Evolutionary conservation across 1,140 invertebrate species (phyloP), one percentile per base, ranked within the genome.

Genomic region (Augochlora pura): DNA sequence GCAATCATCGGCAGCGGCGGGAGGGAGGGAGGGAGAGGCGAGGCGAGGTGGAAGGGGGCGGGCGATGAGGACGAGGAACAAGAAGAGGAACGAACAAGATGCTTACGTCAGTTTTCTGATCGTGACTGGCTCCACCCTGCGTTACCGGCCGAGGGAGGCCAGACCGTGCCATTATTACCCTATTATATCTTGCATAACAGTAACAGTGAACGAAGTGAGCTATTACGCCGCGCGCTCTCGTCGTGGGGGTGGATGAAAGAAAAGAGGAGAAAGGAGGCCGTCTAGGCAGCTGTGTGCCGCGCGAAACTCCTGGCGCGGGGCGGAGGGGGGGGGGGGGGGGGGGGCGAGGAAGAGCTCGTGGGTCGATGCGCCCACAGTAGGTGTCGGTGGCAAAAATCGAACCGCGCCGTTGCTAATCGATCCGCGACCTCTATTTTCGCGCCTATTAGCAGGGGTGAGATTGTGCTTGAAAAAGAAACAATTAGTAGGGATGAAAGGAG

Each of bases 151-250:
- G 49, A 80, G 76, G 63, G 80, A 76, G 63, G 67, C 75, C 74
- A 75, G 72, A 84, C 87, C 84, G 83, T 88, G 87, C 88, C 91
- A 92, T 92, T 91, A 92, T 92, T 92, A 91, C 80, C 89, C 88
- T 89, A 92, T 92, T 92, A 92, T 91, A 89, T 88, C 89, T 92
- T 92, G 91, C 91, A 90, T 91, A 92, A 92, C 88, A 91, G 91
- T 91, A 91, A 91, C 88, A 89, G 87, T 79, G 86, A 88, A 87
- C 87, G 71, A 88, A 87, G 87, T 88, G 87, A 88, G 87, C 87
- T 88, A 88, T 88, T 88, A 88, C 85, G 79, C 78, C 68, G 75
- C 66, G 32, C 32, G 75, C 66, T 1, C 32, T 75, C 80, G 81
- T 83, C 85, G 81, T 86, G 80, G 76, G 79, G 82, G 82, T 86